These are phyloP conservation scores for Aix galericulata DNA, from an alignment of 2,113 vertebrate species.

Conservation along the genomic window DNA sequence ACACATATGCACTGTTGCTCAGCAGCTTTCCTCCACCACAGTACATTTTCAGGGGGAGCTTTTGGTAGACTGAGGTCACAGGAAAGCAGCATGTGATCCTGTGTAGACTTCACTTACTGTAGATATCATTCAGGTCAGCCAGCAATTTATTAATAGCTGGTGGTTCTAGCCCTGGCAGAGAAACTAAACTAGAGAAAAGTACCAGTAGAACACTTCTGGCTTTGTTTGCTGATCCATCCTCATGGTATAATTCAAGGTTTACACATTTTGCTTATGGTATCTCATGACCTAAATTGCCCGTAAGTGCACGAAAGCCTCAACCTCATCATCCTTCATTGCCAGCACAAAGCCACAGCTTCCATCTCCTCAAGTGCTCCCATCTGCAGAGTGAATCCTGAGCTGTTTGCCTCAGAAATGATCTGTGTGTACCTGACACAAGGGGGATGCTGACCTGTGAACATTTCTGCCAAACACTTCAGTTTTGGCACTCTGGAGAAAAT, in stretches of 20 bases:
- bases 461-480: not conserved
- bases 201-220: not conserved
- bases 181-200: not conserved
- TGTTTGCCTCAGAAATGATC: not conserved
- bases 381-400: not conserved
- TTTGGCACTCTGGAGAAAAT: not conserved
- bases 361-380: not conserved
- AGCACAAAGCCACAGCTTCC: not conserved
- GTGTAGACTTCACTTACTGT: not conserved
- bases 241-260: not conserved
- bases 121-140: not conserved
- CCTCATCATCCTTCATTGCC: not conserved
- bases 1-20: not conserved
- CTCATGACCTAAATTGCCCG: not conserved
- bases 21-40: not conserved
- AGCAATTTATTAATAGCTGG: not conserved
- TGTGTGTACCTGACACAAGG: too few relatives aligned
- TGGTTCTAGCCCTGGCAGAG: not conserved
- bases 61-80: not conserved
- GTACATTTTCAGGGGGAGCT: not conserved
- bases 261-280: not conserved
- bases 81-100: not conserved
- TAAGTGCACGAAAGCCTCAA: not conserved
- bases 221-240: not conserved
- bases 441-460: not conserved